Conservation (phyloP, 2,113 vertebrate genomes). For the Psilopogon haemacephalus region DNA sequence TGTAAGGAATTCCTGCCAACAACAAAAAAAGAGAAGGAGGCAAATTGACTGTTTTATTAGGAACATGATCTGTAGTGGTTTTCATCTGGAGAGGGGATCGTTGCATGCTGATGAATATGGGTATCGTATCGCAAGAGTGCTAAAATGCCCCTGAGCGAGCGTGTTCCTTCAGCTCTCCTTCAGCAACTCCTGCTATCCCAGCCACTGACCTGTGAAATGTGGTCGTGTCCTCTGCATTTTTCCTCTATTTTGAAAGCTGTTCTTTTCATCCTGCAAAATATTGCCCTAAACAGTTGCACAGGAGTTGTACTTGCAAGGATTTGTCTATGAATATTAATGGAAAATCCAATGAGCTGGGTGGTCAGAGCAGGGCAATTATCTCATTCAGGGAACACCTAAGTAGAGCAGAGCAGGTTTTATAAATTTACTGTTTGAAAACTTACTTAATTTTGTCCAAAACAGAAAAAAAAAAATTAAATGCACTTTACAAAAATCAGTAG, state of each 20-base stretch:
- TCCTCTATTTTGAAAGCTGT: slow-evolving; percentile 54
- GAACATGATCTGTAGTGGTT: slow-evolving; percentile 63
- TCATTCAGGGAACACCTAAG: background rate
- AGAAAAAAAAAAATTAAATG: background rate
- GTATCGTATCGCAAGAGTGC: slow-evolving; percentile 61
- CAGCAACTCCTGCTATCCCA: slow-evolving; percentile 39
- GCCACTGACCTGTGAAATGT: slow-evolving; percentile 63
- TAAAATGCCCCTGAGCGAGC: slow-evolving; percentile 63
- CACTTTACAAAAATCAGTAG: background rate
- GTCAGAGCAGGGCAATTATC: background rate
- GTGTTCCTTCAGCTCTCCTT: slow-evolving; percentile 52
- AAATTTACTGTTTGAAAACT: background rate
- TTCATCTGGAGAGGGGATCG: slow-evolving; percentile 52
- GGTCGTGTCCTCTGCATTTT: background rate
- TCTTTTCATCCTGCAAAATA: slow-evolving; percentile 8
- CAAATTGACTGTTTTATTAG: slow-evolving; percentile 68
- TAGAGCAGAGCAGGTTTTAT: background rate
- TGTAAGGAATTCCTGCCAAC: slow-evolving; percentile 35
- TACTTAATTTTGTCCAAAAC: background rate
- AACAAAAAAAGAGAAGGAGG: slow-evolving; percentile 56
- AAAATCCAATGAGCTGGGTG: background rate
- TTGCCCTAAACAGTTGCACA: slow-evolving; percentile 22
- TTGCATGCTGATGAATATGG: slow-evolving; percentile 61
- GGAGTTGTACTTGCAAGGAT: background rate
- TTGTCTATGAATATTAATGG: slow-evolving; percentile 33